Percentiles rank a stretch among this genome's conserved stretches.
Conservation (phyloP, 2,113 vertebrate genomes). For the Hirundichthys speculiger region DNA sequence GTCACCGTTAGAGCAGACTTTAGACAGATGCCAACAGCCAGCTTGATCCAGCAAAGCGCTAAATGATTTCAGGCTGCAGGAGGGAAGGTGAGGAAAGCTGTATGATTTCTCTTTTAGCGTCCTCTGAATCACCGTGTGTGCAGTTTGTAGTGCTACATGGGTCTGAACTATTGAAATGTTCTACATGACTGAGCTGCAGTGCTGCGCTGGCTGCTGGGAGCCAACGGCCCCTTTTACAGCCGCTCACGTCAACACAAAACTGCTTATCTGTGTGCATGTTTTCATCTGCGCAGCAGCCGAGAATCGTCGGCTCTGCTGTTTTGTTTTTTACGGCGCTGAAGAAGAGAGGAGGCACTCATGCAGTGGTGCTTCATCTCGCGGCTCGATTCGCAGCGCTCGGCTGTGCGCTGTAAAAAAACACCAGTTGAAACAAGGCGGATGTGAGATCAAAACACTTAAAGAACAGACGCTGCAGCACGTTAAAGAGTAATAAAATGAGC, state of each 20-base stretch:
- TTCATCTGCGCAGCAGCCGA: conserved; percentile 44
- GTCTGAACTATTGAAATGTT: conserved; percentile 25
- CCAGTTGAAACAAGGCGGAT: no score
- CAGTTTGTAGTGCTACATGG: conserved; percentile 8
- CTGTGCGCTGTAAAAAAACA: no score
- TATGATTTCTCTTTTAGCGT: neutral
- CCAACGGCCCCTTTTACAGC: conserved; percentile 16
- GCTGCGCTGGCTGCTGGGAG: conserved; percentile 35
- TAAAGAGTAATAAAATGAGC: no score
- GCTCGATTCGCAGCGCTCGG: no score
- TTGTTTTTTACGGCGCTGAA: conserved; percentile 15
- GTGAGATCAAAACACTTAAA: no score
- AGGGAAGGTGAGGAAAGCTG: neutral
- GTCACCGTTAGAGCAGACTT: conserved; percentile 42
- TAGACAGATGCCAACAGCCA: conserved; percentile 18
- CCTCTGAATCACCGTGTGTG: conserved; percentile 3
- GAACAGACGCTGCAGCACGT: no score
- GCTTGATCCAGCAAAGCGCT: conserved; percentile 5
- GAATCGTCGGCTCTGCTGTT: conserved; percentile 21
- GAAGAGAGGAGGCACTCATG: conserved; percentile 15
- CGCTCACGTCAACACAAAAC: conserved; percentile 36
- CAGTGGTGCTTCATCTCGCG: neutral
- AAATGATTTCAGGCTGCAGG: conserved; percentile 27
- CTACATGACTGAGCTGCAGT: conserved; percentile 39
- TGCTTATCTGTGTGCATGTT: conserved; percentile 41